A percentile compares a stretch with the other conserved stretches of the same genome.
These are phyloP conservation scores for Heteractis magnifica DNA, from an alignment of 92 coral and sea anemone species.

Conservation along the genomic window DNA sequence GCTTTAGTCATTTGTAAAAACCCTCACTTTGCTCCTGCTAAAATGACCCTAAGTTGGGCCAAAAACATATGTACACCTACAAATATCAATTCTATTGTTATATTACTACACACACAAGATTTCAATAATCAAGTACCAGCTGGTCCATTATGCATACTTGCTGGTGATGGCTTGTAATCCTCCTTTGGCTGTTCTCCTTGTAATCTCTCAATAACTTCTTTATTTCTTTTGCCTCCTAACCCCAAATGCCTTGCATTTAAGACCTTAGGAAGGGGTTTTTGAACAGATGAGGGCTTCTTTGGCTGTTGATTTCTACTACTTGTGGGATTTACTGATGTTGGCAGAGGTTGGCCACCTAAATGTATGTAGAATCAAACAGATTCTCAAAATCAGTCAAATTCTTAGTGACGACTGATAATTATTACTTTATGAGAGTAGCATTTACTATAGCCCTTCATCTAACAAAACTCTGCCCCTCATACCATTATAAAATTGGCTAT, in stretches of 20 bases:
- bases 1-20: too few relatives aligned
- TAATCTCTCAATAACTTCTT: constrained; percentile 69
- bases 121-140: not conserved
- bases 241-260: constrained; percentile 69
- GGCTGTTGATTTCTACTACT: constrained; percentile 63
- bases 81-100: constrained; percentile 21
- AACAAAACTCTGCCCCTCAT: too few relatives aligned
- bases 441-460: too few relatives aligned
- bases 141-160: constrained; percentile 61
- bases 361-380: not conserved
- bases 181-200: constrained; percentile 49
- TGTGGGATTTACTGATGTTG: constrained; percentile 79
- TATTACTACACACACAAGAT: constrained; percentile 78
- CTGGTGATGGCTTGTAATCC: constrained; percentile 66
- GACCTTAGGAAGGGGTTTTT: constrained; percentile 70
- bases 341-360: constrained; percentile 81
- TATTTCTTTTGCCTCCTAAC: constrained; percentile 80
- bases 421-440: too few relatives aligned
- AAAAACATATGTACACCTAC: too few relatives aligned
- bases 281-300: constrained; percentile 38
- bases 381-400: too few relatives aligned
- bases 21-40: too few relatives aligned
- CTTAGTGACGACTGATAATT: too few relatives aligned
- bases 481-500: too few relatives aligned
- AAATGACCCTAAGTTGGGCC: too few relatives aligned